Evolutionary conservation across 2,113 vertebrate species (phyloP), one percentile per base, ranked within the genome.

Genomic region (Lucifuga dentata): DNA sequence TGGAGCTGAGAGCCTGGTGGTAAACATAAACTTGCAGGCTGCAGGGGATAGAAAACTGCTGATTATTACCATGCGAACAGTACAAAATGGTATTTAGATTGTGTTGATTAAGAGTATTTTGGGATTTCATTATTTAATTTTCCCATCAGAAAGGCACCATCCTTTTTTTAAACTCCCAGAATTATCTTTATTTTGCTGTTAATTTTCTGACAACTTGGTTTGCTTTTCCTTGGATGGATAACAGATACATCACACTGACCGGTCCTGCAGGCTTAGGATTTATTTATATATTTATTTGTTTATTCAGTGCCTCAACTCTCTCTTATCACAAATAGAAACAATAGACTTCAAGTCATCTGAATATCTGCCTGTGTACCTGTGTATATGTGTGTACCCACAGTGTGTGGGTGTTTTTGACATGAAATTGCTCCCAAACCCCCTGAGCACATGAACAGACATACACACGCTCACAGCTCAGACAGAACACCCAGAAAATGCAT

Each of bases 11-110:
- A 72, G 71, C 12, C 55, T 49, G 43, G 50, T 65, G 36, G 53
- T 78, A 80, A 86, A 83, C 67, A 77, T 52, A 35, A 59, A 40
- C 73, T 24, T 76, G 67, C 59, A 53, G 44, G 48, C 76, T 79
- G 49, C 63, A 45, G 69, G 66, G 51, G 41, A 77, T 55, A 66
- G 66, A 71, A 80, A 80, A 61, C 74, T 59, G 63, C 58, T 80
- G 55, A 79, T 80, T 77, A 57, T 70, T 33, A 66, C 55, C 35
- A 38, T 50, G 46, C 24, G 39, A 39, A 11, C 19, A 44, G 1
- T 73, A 74, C 55, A 70, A 67, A 80, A 60, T 9, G 67, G 74
- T 70, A 58, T 61, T 78, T 62, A 61, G 73, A 68, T 52, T n/a
- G n/a, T n/a, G n/a, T n/a, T n/a, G n/a, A n/a, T n/a, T n/a, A n/a